Evolutionary conservation across 2,797 vertebrate species (phyloP), one percentile per base, ranked within the genome.

Genomic region (Sebastes nivosus): DNA sequence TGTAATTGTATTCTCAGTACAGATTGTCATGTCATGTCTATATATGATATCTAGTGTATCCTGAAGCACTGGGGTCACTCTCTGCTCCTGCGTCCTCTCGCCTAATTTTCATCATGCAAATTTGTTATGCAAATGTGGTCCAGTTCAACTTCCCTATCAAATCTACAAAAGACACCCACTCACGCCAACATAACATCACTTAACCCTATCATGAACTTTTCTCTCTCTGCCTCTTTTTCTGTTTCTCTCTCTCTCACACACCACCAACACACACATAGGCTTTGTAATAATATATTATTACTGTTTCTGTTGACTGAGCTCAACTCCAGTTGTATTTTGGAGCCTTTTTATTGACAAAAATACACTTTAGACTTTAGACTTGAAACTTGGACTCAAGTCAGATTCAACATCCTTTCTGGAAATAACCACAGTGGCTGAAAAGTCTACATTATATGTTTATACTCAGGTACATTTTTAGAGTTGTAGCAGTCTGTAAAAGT

Each of bases 71-170:
- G 24, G 3, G 27, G 22, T 71, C 38, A 32, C 59, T 61, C 12
- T 52, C 38, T n/a, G 34, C 38, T n/a, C 11, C 22, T 58, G 10
- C 1, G 4, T 59, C 24, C 20, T 14, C 18, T 13, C 4, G 9
- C 30, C 13, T 83, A 6, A 87, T 89, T 89, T 90, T 70, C 67
- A 81, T 88, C 20, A 84, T 89, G 82, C 82, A 93, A 91, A 90
- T 83, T 9, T 54, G 29, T 65, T 58, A 84, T 86, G 65, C 65
- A 90, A 90, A 90, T 80, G 1, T 30, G 1, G n/a, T 58, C 50
- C 66, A 66, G 68, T 77, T 72, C 18, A 65, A 22, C 13, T 72
- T 73, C 58, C 46, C 20, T 59, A 32, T 84, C 55, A 75, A 20
- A 79, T 67, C 61, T 72, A 9, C 34, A 42, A 25, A 32, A 57